Evolutionary conservation across 92 coral and sea anemone species (phyloP), one percentile per base, ranked within the genome.

Genomic region (Bergia sp.): DNA sequence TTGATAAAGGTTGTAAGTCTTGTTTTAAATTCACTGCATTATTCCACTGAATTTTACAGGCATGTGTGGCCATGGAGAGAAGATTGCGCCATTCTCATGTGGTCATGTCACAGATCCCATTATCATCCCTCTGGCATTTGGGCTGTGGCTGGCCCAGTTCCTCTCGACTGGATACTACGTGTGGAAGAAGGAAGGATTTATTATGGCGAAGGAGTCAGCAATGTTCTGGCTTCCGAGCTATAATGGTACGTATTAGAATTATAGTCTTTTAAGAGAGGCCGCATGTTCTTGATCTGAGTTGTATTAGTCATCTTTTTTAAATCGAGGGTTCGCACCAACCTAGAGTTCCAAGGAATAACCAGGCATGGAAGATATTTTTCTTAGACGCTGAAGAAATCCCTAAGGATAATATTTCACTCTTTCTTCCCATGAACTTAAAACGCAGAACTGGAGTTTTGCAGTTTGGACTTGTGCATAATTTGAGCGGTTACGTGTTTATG

Each of bases 161-260:
- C 76, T 93, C 9, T 93, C 96, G 0, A 92, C 95, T 57, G 95
- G 95, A 0, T 95, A 93, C 87, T 96, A 94, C 64, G 85, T 97
- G 21, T 93, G 96, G 92, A 90, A 92, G 78, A 91, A 91, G 23
- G 96, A 94, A 82, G 93, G 93, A 39, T 93, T 95, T 50, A 91
- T 95, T 49, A 95, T 97, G 99, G 99, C 98, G 16, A 94, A 93
- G 88, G 99, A 97, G 42, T 90, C 95, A 0, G 92, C 93, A 13
- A 86, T 97, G 93, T 97, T 97, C 82, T 97, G 99, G 99, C 89
- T 97, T 47, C 99, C 97, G 16, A 86, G 92, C 11, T 97, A 97
- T 64, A 97, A 95, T 85, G 98, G 99, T 95, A 86, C 81, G 89
- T 53, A 36, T 29, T 75, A 13, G 69, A 61, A 18, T 55, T 0